These are phyloP conservation scores for Staurois parvus DNA, from an alignment of 2,797 vertebrate species.

Conservation along the genomic window DNA sequence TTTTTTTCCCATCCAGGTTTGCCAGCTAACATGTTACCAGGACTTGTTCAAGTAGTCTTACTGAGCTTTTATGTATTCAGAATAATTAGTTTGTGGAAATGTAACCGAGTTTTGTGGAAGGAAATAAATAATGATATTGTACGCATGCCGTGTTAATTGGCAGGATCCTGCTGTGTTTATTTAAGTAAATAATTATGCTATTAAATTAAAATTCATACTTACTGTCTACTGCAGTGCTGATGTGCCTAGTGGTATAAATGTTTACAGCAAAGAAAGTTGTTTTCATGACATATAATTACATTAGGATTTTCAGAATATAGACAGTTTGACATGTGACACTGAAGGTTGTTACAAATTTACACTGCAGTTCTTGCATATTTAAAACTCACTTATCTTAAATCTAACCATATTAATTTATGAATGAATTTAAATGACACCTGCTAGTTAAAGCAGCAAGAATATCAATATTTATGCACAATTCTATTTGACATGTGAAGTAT, in stretches of 20 bases:
- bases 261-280: not conserved
- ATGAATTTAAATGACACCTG: too few species aligned
- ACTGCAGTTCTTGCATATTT: too few species aligned
- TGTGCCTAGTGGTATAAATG: not conserved
- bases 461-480: too few species aligned
- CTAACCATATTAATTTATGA: too few species aligned
- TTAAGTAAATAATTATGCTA: constrained; percentile 5
- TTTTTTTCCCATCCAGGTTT: not conserved
- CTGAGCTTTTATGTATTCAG: not conserved
- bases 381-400: too few species aligned
- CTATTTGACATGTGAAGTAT: too few species aligned
- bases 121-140: constrained; percentile 3
- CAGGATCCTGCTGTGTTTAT: not conserved
- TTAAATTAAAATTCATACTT: not conserved
- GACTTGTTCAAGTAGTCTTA: not conserved
- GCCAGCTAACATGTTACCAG: not conserved
- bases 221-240: not conserved
- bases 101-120: not conserved
- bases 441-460: too few species aligned
- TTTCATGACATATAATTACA: not conserved
- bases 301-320: not conserved
- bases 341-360: not conserved
- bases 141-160: not conserved
- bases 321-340: not conserved
- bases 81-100: not conserved